Evolutionary conservation across 2,797 vertebrate genomes (phyloP).

Genomic region (Eospalax fontanierii): DNA sequence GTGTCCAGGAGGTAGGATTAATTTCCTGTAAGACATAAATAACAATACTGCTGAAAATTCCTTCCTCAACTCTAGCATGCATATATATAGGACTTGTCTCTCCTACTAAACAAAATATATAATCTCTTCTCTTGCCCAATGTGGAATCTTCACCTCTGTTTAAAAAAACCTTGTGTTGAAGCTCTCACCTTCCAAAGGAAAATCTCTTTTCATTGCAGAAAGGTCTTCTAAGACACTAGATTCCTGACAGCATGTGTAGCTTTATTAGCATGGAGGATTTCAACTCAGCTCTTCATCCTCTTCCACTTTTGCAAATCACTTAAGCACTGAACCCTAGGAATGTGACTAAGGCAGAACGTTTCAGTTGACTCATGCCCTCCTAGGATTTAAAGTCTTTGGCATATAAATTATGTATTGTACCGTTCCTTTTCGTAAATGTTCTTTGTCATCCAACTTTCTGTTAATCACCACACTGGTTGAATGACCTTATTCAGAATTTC

Average conservation of each 20-base stretch:
- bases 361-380: not conserved
- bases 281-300: slow-evolving; percentile 33
- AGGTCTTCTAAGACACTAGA: not conserved
- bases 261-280: slow-evolving; percentile 35
- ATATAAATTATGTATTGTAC: slow-evolving; percentile 65
- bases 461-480: slow-evolving; percentile 63
- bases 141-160: not conserved
- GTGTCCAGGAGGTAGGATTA: slow-evolving; percentile 31
- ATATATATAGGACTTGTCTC: not conserved
- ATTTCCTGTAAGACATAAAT: slow-evolving; percentile 63
- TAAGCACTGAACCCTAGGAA: slow-evolving; percentile 27
- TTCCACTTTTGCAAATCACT: slow-evolving; percentile 32
- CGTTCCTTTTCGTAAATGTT: slow-evolving; percentile 53
- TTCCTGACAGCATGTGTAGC: not conserved
- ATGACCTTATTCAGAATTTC: slow-evolving; percentile 64
- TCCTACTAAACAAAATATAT: slow-evolving; percentile 45
- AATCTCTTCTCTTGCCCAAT: slow-evolving; percentile 34
- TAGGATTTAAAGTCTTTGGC: not conserved
- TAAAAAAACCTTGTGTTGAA: not conserved
- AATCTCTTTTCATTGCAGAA: not conserved
- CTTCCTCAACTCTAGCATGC: slow-evolving; percentile 36
- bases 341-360: not conserved
- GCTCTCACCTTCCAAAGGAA: slow-evolving; percentile 25
- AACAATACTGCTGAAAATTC: slow-evolving; percentile 44
- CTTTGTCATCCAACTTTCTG: slow-evolving; percentile 55